Base-by-base conservation (phyloP, 2,888 invertebrate species). In the Leptarthrus brevirostris region DNA sequence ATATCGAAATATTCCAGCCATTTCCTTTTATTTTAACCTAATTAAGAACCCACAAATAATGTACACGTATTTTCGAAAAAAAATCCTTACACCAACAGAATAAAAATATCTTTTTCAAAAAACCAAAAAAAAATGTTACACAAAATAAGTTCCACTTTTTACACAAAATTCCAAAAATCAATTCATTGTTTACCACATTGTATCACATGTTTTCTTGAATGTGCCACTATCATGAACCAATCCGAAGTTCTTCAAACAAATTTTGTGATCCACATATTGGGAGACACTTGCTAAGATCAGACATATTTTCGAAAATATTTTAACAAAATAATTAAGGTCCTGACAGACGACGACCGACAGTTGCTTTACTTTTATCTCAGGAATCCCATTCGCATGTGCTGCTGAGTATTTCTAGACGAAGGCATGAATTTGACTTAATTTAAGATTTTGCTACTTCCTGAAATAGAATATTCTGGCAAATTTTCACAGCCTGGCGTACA, bases 1-100 rank as follows among this genome's bases (percentile, higher is more conserved):
- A 72, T 79, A 81, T 75, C 84, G 82, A 81, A 82, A 85, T 77
- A 85, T 80, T 77, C 83, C 83, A 77, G 85, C 80, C 85, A 85
- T 84, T 76, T 81, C 75, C 22, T 18, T 16, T 40, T 56, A 5
- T 34, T 22, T 22, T 24, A 54, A 26, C 24, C 12, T 54, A 54
- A 54, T 26, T 69, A 26, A 47, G 6, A 61, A 40, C 16, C 56
- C 56, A 30, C 58, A 40, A 40, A 12, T 40, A 12, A 3, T 40
- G 40, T 12, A 40, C 8, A 40, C 12, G 12, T 40, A 40, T 40
- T 12, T 40, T 12, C 3, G 8, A 6, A 6, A 18, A 52, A 18
- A 20, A 18, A 52, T 10, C 18, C 22, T 6, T 20, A 18, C 20
- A 52, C 52, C 8, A 20, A 14, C 22, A n/a, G 8, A 52, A 20